These are phyloP conservation scores for Andricus grossulariae DNA, from an alignment of 1,140 invertebrate species.

Conservation along the genomic window DNA sequence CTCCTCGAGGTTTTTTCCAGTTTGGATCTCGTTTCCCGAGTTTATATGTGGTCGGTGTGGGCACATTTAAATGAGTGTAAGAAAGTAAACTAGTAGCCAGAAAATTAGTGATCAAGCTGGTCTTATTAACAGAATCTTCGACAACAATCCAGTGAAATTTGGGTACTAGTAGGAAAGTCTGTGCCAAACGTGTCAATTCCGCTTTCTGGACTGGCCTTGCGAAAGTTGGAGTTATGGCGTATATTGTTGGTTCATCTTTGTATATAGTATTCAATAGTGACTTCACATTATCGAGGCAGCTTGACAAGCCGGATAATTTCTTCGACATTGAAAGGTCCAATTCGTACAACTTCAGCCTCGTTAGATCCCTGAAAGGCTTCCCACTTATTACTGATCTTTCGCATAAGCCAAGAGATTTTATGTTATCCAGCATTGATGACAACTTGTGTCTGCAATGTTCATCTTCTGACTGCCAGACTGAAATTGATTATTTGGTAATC, in stretches of 20 bases:
- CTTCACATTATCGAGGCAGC: neutral
- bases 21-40: conserved; percentile 83
- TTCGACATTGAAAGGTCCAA: neutral
- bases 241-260: conserved; percentile 78
- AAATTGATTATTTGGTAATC: neutral
- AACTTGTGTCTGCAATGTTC: conserved; percentile 3
- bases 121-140: conserved; percentile 89
- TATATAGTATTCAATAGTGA: conserved; percentile 9
- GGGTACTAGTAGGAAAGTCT: conserved; percentile 91
- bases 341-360: conserved; percentile 5
- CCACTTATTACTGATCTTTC: conserved; percentile 13
- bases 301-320: neutral
- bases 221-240: conserved; percentile 96
- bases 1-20: conserved; percentile 95
- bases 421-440: conserved; percentile 7
- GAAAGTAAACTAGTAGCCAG: conserved; percentile 83
- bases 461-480: conserved; percentile 6
- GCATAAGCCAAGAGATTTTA: conserved; percentile 12
- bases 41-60: conserved; percentile 81
- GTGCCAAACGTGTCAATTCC: conserved; percentile 93
- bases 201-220: conserved; percentile 94
- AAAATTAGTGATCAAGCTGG: conserved; percentile 87
- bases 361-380: conserved; percentile 3
- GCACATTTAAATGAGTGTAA: conserved; percentile 85
- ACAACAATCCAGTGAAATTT: conserved; percentile 97